Conservation (phyloP, 1,140 invertebrate species). For the Sycobia sp. region DNA sequence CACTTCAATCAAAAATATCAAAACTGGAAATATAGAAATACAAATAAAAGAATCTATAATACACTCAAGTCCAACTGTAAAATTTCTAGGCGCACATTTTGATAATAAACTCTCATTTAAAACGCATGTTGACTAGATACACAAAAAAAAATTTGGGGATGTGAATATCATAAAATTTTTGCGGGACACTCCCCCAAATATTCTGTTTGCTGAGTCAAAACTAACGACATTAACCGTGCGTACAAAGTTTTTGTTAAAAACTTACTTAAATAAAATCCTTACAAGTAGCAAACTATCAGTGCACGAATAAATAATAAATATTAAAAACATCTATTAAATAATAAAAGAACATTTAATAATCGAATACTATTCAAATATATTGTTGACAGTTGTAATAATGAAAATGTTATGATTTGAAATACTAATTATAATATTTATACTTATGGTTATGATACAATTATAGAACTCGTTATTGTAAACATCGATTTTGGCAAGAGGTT, state of each 20-base stretch:
- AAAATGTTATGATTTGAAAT: too few relatives aligned
- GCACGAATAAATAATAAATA: neutral
- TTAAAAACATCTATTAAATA: neutral
- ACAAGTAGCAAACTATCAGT: too few relatives aligned
- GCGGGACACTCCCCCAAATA: neutral
- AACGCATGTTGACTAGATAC: neutral
- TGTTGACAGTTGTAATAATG: too few relatives aligned
- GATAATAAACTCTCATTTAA: slow-evolving; percentile 5
- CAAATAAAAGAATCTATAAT: neutral
- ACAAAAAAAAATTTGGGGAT: neutral
- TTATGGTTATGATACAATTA: too few relatives aligned
- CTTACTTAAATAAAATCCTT: neutral
- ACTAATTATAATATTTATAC: too few relatives aligned
- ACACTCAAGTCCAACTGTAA: neutral
- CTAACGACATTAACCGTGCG: neutral
- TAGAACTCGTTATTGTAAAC: too few relatives aligned
- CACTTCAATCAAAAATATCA: neutral
- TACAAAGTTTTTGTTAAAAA: neutral
- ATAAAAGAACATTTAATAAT: neutral
- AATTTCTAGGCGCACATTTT: slow-evolving; percentile 8
- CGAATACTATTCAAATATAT: too few relatives aligned
- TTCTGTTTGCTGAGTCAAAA: neutral
- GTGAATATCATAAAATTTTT: neutral
- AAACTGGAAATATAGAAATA: neutral
- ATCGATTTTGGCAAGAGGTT: too few relatives aligned